Percentiles rank a stretch among this genome's conserved stretches.
These are phyloP conservation scores for Anoura caudifer DNA, from an alignment of 2,113 vertebrate species.

Conservation along the genomic window DNA sequence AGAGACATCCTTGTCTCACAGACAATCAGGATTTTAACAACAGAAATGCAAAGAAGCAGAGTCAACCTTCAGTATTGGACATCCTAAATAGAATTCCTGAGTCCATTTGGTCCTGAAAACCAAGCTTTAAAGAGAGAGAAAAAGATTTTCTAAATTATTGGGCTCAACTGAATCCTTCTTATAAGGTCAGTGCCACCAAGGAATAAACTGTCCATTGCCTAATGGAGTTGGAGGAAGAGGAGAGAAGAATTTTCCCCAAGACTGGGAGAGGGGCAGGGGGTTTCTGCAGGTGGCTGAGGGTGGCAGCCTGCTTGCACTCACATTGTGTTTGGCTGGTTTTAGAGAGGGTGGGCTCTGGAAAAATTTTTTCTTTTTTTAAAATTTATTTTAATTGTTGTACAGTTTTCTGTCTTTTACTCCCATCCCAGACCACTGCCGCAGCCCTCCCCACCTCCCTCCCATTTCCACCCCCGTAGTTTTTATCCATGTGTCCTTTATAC, in stretches of 20 bases:
- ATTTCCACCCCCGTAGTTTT: too few relatives aligned
- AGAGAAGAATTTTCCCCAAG: neutral
- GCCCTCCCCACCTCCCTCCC: too few relatives aligned
- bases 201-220: neutral
- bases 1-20: neutral
- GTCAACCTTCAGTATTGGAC: neutral
- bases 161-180: neutral
- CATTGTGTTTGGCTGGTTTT: neutral
- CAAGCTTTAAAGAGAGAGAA: neutral
- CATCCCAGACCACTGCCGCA: too few relatives aligned
- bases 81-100: neutral
- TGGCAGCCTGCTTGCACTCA: too few relatives aligned
- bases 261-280: neutral
- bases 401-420: too few relatives aligned
- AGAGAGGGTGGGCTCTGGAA: neutral
- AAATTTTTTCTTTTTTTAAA: too few relatives aligned
- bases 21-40: neutral
- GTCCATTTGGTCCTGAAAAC: neutral
- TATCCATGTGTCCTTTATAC: too few relatives aligned
- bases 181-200: neutral
- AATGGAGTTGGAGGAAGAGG: neutral
- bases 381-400: too few relatives aligned
- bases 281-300: neutral
- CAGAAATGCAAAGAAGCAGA: neutral
- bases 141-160: neutral